Evolutionary conservation across 1,140 invertebrate genomes (phyloP).

Genomic region (Drosophila arizonae): DNA sequence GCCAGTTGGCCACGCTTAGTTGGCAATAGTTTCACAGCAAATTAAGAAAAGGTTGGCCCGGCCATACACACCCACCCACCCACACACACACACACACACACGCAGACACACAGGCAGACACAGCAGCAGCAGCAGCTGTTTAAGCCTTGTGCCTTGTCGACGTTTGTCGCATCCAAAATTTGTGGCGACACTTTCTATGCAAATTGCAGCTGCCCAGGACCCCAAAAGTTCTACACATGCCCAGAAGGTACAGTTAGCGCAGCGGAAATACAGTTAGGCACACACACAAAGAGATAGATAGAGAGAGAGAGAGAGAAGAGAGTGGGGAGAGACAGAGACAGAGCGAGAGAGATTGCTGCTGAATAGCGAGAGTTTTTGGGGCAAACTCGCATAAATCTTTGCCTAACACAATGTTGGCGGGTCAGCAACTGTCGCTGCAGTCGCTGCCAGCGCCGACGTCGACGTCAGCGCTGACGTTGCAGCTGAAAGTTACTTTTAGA

Average conservation of each 20-base stretch:
- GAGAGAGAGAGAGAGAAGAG: too few species aligned
- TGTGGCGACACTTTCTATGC: constrained; percentile 58
- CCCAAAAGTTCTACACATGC: constrained; percentile 25
- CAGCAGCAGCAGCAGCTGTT: constrained; percentile 36
- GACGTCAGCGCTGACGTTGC: neutral
- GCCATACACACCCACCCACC: constrained; percentile 10
- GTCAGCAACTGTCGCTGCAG: constrained; percentile 52
- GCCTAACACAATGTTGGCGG: constrained; percentile 80
- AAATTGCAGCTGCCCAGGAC: constrained; percentile 52
- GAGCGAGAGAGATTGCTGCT: neutral
- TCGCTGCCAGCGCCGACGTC: neutral
- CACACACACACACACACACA: constrained; percentile 1
- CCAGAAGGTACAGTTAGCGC: constrained; percentile 66
- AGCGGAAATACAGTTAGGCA: constrained; percentile 70
- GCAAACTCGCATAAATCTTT: constrained; percentile 79
- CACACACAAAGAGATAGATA: neutral
- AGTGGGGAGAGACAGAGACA: too few species aligned
- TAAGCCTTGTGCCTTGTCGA: constrained; percentile 8
- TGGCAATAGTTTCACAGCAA: constrained; percentile 81
- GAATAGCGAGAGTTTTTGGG: constrained; percentile 54
- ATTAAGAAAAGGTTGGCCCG: constrained; percentile 80
- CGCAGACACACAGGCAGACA: constrained; percentile 4
- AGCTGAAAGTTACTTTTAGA: constrained; percentile 3
- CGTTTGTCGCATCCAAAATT: constrained; percentile 29
- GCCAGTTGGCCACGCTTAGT: constrained; percentile 50